These are phyloP conservation scores for Moxostoma hubbsi DNA, from an alignment of 2,797 vertebrate species.

Conservation along the genomic window DNA sequence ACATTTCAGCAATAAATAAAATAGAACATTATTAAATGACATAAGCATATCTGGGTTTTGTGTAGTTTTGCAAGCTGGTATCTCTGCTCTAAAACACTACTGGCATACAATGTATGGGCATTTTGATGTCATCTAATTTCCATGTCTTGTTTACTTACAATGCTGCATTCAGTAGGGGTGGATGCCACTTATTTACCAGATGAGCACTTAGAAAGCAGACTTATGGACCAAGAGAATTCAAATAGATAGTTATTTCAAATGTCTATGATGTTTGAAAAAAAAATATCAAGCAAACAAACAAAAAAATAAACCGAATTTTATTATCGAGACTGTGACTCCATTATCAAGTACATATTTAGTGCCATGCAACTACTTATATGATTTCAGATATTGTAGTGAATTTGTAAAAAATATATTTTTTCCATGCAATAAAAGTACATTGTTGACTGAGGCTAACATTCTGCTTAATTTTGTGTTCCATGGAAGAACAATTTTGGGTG, in stretches of 20 bases:
- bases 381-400: no score
- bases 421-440: no score
- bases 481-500: no score
- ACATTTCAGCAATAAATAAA: no score
- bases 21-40: no score
- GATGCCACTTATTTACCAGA: constrained; percentile 29
- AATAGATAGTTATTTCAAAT: not conserved
- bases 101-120: constrained; percentile 13
- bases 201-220: constrained; percentile 1
- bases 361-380: no score
- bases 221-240: constrained; percentile 16
- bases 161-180: not conserved
- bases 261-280: not conserved
- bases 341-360: no score
- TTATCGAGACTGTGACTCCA: no score
- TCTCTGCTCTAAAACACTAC: not conserved
- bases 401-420: not conserved
- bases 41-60: no score
- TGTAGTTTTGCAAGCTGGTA: not conserved
- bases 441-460: no score
- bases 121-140: not conserved
- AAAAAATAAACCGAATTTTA: no score
- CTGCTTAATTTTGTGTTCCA: no score
- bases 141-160: not conserved
- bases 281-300: not conserved